Evolutionary conservation across 2,797 vertebrate genomes (phyloP), one percentile per base, ranked within the genome.

Genomic region (Ptychobarbus kaznakovi): DNA sequence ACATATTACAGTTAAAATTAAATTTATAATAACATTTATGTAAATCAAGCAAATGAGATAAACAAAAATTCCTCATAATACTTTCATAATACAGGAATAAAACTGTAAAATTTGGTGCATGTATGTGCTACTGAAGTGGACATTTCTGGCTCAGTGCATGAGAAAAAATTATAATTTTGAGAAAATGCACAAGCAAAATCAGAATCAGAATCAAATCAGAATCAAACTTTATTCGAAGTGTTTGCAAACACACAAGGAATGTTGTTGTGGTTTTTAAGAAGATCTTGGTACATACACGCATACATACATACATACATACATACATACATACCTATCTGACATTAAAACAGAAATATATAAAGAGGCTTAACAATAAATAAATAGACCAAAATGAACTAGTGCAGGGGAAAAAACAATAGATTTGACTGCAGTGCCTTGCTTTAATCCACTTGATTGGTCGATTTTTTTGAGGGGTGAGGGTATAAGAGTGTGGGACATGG

Each of bases 361-460:
- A n/a, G n/a, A n/a, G n/a, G n/a, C n/a, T n/a, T n/a, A n/a, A n/a
- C n/a, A n/a, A n/a, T n/a, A n/a, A n/a, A n/a, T n/a, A 65, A 28
- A 12, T 53, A 38, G 18, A 6, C 18, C 18, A 38, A 38, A 53
- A 38, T 13, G 20, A 7, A 15, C 20, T 20, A 22, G 46, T 75
- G 18, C 18, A 6, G 11, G 5, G 11, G n/a, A 1, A 6, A 49
- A 56, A n/a, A 76, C 2, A 53, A 58, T 56, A 56, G 9, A 9
- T 70, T 44, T 61, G 20, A 13, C 12, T 40, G 51, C 22, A 56
- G 10, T 56, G 20, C 3, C 3, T 56, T 20, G 61, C 25, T 28
- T 80, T 77, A 42, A 15, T 66, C 35, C 16, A 25, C 22, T 6
- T 49, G 76, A 72, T n/a, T 85, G 63, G 51, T n/a, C 1, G 72